Base-by-base conservation (phyloP, 2,888 invertebrate genomes). In the Epinotia ramella region DNA sequence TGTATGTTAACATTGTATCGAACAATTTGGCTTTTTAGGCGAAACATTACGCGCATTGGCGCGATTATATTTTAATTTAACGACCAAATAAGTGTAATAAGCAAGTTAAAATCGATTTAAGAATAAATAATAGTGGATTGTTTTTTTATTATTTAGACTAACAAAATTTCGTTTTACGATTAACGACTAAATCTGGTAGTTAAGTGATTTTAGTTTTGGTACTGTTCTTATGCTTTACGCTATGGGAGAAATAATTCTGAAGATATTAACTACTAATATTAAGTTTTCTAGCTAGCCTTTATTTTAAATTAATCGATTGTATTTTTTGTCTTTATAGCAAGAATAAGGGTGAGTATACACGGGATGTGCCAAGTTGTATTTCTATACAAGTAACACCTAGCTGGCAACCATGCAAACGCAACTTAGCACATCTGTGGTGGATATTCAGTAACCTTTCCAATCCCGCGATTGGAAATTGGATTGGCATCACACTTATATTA, bases 1-100 rank as follows among this genome's bases (percentile, higher is more conserved):
- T 66, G 49, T 57, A 24, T 40, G 28, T 60, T 33, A 53, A 60
- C 60, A 66, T 62, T 44, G 56, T 76, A 65, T 57, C 18, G 24
- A 66, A 81, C 88, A 88, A 88, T 89, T 90, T 89, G 89, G 89
- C 88, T 89, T 86, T 79, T 86, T 88, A 88, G 87, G 87, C 76
- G 78, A 81, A 77, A 81, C 82, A 88, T 84, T 84, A n/a, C n/a
- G n/a, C n/a, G n/a, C n/a, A n/a, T n/a, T 81, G 84, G 80, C 81
- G 81, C 82, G 81, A 80, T 81, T 76, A 57, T 74, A 73, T 79
- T 79, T 79, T 78, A 78, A 78, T 77, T 79, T 78, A 79, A 79
- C 83, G 87, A 87, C 85, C 86, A 87, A 88, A 86, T 88, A 86
- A 86, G 83, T 80, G 81, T 80, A 84, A 79, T 81, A 78, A 78